Conservation (phyloP, 2,113 vertebrate species). For the Empidonax traillii region DNA sequence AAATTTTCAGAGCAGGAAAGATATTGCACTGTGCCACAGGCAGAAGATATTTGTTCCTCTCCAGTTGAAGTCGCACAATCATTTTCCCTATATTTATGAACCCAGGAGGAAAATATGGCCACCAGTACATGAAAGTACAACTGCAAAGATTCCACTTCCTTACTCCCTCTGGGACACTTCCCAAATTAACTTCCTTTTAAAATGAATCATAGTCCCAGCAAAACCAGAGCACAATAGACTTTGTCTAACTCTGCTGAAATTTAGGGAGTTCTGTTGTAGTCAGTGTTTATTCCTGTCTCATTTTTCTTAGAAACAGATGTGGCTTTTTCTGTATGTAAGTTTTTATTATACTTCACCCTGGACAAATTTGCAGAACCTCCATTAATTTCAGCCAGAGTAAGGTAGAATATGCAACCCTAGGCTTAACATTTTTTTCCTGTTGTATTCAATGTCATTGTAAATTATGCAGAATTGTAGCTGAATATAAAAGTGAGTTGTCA, state of each 20-base stretch:
- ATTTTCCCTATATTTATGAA: neutral
- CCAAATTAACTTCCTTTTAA: neutral
- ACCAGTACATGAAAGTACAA: neutral
- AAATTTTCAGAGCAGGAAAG: neutral
- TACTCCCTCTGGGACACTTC: neutral
- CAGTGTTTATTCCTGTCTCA: neutral
- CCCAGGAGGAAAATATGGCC: neutral
- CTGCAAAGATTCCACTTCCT: neutral
- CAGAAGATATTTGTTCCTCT: neutral
- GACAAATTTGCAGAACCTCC: neutral
- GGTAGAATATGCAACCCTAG: neutral
- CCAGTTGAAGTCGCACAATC: neutral
- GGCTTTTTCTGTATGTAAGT: neutral
- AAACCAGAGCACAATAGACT: neutral
- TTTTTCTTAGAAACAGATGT: constrained; percentile 12
- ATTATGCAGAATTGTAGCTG: neutral
- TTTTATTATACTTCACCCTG: neutral
- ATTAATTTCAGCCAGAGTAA: neutral
- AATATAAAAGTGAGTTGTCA: neutral
- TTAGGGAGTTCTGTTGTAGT: neutral
- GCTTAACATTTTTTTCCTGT: neutral
- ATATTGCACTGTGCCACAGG: neutral
- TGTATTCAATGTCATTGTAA: neutral
- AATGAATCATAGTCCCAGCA: neutral
- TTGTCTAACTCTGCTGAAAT: neutral